Base-by-base conservation (phyloP, 1,140 invertebrate genomes). In the Penaeus japonicus region DNA sequence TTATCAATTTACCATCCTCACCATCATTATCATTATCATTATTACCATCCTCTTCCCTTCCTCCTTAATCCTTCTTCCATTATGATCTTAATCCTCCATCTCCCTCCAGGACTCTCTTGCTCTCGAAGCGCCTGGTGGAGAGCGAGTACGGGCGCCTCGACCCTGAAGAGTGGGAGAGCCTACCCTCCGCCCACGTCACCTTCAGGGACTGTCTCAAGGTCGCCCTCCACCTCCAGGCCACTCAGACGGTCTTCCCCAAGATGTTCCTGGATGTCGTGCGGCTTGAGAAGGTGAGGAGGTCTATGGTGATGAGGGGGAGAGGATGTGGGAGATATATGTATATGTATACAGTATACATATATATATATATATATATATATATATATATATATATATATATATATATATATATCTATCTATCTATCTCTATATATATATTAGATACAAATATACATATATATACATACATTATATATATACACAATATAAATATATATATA, bases 181-280 rank as follows among this genome's bases (percentile, higher is more conserved):
- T 62, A 18, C 80, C 87, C n/a, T n/a, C 87, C 22, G 30, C 65
- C 17, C 87, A 62, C n/a, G 87, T 88, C n/a, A n/a, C n/a, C 80
- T 82, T 88, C 81, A 54, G 24, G 24, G 39, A 88, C 62, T 88
- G 87, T 22, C 24, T 88, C 47, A 82, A 82, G 80, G 87, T 88
- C n/a, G 81, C 87, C 53, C 87, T 88, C 70, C 87, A 88, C 80
- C 80, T 88, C 53, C 87, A 88, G 70, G 87, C 87, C 53, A 73
- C 81, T 1, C 80, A 88, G 73, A 88, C 87, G 18, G 54, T 54
- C 27, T 39, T 88, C 47, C 59, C 87, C 62, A 82, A 75, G 70
- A 32, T 88, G 54, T 88, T 83, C 32, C 80, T 88, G 17, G 80
- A 84, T 18, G 62, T 84, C 24, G 65, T 88, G 20, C 73, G 35